Evolutionary conservation across 2,888 invertebrate species (phyloP), one percentile per base, ranked within the genome.

Genomic region (Prosopocoilus inquinatus): DNA sequence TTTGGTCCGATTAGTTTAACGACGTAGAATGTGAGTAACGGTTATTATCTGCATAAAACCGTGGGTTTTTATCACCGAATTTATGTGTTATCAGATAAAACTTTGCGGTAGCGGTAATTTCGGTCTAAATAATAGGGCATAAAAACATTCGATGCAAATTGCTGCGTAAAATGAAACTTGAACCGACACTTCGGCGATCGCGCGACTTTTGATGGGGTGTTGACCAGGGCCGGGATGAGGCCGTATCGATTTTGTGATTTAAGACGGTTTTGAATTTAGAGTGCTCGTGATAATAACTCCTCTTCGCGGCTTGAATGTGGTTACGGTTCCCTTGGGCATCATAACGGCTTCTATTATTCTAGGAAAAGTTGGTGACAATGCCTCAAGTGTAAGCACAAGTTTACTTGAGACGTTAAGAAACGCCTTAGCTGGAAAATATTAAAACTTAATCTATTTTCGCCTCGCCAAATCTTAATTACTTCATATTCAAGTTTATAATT

Each of bases 31-130:
- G 51, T 56, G 56, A 52, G 35, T 52, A 56, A 56, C 48, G 44
- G 48, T 56, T 52, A 56, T 52, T 51, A 50, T 51, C 36, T 33
- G 43, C 44, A 38, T 39, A 32, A 38, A 51, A 47, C 49, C 38
- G 51, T 38, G 44, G 28, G 39, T 56, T 56, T 55, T 56, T 56
- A 56, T 56, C 56, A 52, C 44, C 36, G 47, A 61, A 63, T 63
- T 63, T 63, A 60, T 63, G 55, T 61, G 33, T 50, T 52, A 62
- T 64, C 62, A 57, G 64, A 64, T 64, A 62, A 61, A 64, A 59
- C 55, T 64, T 60, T 45, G 52, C 47, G 32, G 32, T 13, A 35
- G 15, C 16, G 47, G 20, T 28, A 28, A 28, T 28, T 28, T 52
- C 55, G 54, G 54, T 60, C 57, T 60, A 58, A 50, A 38, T 53